A percentile compares a stretch with the other conserved stretches of the same genome.
Evolutionary conservation across 2,113 vertebrate genomes (phyloP).

Genomic region (Colossoma macropomum): DNA sequence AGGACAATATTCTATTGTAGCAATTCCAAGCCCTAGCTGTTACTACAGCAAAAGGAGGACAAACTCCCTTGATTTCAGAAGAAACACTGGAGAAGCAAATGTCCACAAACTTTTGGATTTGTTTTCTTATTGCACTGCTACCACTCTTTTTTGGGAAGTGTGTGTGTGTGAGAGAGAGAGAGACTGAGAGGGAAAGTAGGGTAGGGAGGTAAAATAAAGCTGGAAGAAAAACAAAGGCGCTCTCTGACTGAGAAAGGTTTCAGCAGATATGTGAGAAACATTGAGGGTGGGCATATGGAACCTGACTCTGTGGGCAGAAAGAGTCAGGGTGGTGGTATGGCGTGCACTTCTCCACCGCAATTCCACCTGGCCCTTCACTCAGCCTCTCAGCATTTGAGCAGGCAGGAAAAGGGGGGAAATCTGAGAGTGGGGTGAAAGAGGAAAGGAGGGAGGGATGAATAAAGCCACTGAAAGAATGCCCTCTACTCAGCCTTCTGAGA

Average conservation of each 20-base stretch:
- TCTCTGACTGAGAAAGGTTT: conserved; percentile 13
- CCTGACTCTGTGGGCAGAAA: conserved; percentile 12
- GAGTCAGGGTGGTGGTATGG: conserved; percentile 21
- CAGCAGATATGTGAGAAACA: conserved; percentile 30
- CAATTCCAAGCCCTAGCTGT: no score
- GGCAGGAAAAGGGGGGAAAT: conserved; percentile 49
- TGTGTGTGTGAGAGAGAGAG: background rate
- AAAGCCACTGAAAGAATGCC: conserved; percentile 44
- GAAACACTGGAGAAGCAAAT: no score
- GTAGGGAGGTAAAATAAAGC: background rate
- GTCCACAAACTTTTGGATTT: no score
- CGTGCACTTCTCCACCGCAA: conserved; percentile 18
- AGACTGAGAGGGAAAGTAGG: background rate
- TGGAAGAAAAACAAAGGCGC: conserved; percentile 19
- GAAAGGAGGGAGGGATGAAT: conserved; percentile 32
- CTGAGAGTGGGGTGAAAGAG: conserved; percentile 29
- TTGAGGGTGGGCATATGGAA: conserved; percentile 35
- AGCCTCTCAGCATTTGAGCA: conserved; percentile 28
- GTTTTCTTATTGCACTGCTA: no score
- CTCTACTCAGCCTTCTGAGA: conserved; percentile 40
- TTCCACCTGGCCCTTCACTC: conserved; percentile 52
- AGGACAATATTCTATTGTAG: no score
- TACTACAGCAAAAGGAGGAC: no score
- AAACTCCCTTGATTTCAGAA: no score
- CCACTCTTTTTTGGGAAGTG: background rate